Percentiles rank a stretch among this genome's conserved stretches.
Evolutionary conservation across 2,888 invertebrate species (phyloP).

Genomic region (Chaetoderma sp.): DNA sequence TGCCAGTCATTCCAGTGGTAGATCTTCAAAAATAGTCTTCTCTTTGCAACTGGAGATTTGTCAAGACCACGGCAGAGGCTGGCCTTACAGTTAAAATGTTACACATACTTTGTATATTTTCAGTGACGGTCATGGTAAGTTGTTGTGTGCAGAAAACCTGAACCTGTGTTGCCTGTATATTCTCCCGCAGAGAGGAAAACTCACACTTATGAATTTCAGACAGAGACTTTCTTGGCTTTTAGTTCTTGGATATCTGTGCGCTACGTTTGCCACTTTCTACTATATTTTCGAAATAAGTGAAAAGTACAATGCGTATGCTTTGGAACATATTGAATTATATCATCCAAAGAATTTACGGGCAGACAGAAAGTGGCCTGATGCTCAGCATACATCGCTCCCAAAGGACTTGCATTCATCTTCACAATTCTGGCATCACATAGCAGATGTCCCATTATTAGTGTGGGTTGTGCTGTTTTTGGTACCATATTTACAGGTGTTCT

Average conservation of each 20-base stretch:
- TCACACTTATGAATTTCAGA: constrained; percentile 67
- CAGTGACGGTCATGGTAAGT: too few species aligned
- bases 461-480: constrained; percentile 54
- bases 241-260: constrained; percentile 49
- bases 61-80: too few species aligned
- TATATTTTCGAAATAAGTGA: constrained; percentile 65
- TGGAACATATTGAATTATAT: constrained; percentile 58
- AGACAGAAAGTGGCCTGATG: neutral
- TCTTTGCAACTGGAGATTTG: too few species aligned
- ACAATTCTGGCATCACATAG: constrained; percentile 48
- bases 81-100: too few species aligned
- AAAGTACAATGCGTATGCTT: constrained; percentile 55
- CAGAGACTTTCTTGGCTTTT: constrained; percentile 63
- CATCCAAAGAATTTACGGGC: constrained; percentile 34
- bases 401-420: neutral
- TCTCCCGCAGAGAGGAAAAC: too few species aligned
- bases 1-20: too few species aligned
- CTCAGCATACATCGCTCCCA: neutral
- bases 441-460: constrained; percentile 55
- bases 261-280: constrained; percentile 55
- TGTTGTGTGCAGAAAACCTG: too few species aligned
- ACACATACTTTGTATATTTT: too few species aligned
- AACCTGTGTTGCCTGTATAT: too few species aligned
- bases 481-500: constrained; percentile 60
- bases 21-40: too few species aligned